Base-by-base conservation (phyloP, 2,888 invertebrate genomes). In the Synanthedon andrenaeformis region DNA sequence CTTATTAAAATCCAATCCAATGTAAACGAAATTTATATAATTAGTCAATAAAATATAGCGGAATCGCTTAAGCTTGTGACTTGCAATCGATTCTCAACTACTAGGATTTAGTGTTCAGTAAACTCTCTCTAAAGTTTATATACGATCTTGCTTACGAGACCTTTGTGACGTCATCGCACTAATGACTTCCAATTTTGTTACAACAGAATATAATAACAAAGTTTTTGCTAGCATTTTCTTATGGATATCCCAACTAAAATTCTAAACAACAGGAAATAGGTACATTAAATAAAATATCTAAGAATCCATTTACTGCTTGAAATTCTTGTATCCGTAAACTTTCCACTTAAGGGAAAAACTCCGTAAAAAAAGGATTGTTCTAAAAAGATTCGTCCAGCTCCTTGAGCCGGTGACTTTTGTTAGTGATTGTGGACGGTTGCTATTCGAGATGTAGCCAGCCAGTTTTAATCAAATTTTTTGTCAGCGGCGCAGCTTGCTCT, bases 381-480 rank as follows among this genome's bases (percentile, higher is more conserved):
- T 45, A 45, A 45, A 45, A 45, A 14, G 45, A 45, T 45, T 45
- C 14, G 14, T 45, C 14, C 45, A 13, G 45, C 45, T 45, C 45
- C 14, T 14, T 45, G 45, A 45, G 14, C 45, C 56, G 49, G 52
- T 51, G 58, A 60, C 59, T 62, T 61, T 62, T 60, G 58, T 60
- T 53, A 53, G 53, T 54, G 58, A 52, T 56, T 49, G 19, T 49
- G 59, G 57, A 61, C 45, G 60, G 57, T 42, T 19, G 12, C 54
- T 54, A 23, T 57, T 54, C 58, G 41, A 54, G 19, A 58, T 0
- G 35, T 13, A n/a, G 4, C 45, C 45, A 45, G 14, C 45, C n/a
- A 12, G 14, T 13, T 45, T 13, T 10, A 13, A 45, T 45, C 8
- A 1, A 45, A 45, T 45, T 45, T 45, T 42, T 42, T 17, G 17